Evolutionary conservation across 2,113 vertebrate genomes (phyloP), one percentile per base, ranked within the genome.

Genomic region (Silurus asotus): DNA sequence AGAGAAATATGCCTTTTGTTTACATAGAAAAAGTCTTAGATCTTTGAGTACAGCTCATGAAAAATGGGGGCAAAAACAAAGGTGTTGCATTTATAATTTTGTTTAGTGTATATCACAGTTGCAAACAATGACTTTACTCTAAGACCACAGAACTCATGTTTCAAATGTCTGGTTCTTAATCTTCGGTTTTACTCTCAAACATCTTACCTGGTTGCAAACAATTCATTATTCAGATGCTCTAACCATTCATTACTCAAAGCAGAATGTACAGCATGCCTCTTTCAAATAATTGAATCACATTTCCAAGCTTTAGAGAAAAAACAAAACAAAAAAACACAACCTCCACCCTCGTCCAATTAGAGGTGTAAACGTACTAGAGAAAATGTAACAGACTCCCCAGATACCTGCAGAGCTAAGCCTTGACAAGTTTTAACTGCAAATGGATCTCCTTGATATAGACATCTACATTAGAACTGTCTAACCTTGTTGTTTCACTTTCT

Each of bases 391-490:
- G 48, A 56, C 48, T 69, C 82, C 58, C 4, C 53, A 74, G 80
- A 56, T 51, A 53, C 53, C 20, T 14, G 0, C 72, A 77, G 8
- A 77, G 9, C 58, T 62, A 79, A 59, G 55, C 56, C 77, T 79
- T 23, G 25, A 37, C 48, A 15, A n/a, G 58, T 25, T 84, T 53
- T 28, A 37, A 75, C 48, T 7, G 72, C 17, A 77, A 79, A 79
- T 45, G 37, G 55, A 59, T 51, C 48, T 53, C 25, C 45, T 77
- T 28, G 25, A 58, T 85, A 56, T 85, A 65, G 49, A 78, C 74
- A 77, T 77, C 61, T 55, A 65, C 61, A 64, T 85, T 67, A 65
- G 4, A 55, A 53, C 72, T 56, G 74, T 85, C 61, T 65, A 62
- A 64, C 72, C 49, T 65, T 64, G 14, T 77, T 53, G 48, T 51